phyloP scores from a whole-genome alignment of 1,140 invertebrate genomes.

The Drosophila oshimai region DNA sequence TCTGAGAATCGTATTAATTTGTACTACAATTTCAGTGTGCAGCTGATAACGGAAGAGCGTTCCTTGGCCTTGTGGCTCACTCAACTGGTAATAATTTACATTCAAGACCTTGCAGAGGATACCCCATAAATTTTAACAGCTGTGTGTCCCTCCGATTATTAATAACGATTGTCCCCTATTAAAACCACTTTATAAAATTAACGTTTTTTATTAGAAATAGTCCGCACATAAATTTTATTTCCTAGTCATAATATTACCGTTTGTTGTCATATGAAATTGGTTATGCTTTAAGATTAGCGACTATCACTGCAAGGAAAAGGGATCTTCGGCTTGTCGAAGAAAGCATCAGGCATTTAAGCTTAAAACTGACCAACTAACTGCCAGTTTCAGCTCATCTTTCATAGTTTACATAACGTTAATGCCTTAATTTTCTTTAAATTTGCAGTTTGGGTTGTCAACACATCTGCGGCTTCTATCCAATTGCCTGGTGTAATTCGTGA shows the following conservation, averaged over 20 bases:
- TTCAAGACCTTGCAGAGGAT: slow-evolving; percentile 21
- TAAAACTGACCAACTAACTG: not conserved
- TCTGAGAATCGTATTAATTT: slow-evolving; percentile 44
- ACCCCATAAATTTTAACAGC: not conserved
- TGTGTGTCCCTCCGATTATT: not conserved
- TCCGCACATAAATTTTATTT: not conserved
- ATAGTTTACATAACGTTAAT: slow-evolving; percentile 8
- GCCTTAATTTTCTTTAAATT: slow-evolving; percentile 58
- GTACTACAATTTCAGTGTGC: slow-evolving; percentile 65
- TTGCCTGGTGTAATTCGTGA: not conserved
- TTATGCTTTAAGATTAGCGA: not conserved
- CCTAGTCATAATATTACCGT: not conserved
- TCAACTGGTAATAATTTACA: slow-evolving; percentile 69
- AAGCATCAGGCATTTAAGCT: not conserved
- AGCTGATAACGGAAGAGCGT: slow-evolving; percentile 25
- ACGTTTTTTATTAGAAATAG: not conserved
- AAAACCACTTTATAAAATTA: not conserved
- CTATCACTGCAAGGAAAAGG: not conserved
- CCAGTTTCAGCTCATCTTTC: not conserved
- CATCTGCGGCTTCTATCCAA: not conserved
- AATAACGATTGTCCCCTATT: not conserved
- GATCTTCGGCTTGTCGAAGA: slow-evolving; percentile 20
- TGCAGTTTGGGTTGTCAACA: slow-evolving; percentile 33
- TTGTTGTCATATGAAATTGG: not conserved
- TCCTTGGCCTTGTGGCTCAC: slow-evolving; percentile 22